Percentiles rank a stretch among this genome's conserved stretches.
phyloP scores from a whole-genome alignment of 2,113 vertebrate genomes.

The Puffinus mauretanicus region DNA sequence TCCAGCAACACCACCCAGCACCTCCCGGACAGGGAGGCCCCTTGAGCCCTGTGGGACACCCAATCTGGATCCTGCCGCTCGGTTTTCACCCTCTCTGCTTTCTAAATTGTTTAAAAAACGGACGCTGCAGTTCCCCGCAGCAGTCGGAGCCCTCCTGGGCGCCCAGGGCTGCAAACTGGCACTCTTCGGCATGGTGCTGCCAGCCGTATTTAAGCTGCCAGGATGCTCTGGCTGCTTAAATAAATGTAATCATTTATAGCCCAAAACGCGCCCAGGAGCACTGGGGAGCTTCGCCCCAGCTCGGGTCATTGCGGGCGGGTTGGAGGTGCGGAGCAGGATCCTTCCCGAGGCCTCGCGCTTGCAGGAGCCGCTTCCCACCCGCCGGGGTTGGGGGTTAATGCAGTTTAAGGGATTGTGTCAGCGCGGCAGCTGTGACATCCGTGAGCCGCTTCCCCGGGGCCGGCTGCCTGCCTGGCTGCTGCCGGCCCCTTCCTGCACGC shows the following conservation, averaged over 20 bases:
- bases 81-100: neutral
- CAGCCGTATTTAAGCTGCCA: neutral
- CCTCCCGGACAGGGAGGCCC: too few species aligned
- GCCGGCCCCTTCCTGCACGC: neutral
- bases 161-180: neutral
- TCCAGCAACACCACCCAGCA: neutral
- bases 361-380: neutral
- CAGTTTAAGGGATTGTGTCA: neutral
- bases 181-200: neutral
- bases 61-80: neutral
- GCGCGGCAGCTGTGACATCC: neutral
- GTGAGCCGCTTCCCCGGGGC: neutral
- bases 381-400: neutral
- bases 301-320: accelerated
- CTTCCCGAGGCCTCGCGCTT: neutral
- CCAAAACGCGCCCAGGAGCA: accelerated
- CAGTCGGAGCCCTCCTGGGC: neutral
- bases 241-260: neutral
- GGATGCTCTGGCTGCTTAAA: neutral
- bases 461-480: neutral
- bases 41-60: neutral
- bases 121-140: neutral
- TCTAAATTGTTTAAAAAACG: too few species aligned
- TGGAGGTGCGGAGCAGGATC: neutral
- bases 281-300: accelerated